Percentiles rank a stretch among this genome's conserved stretches.
phyloP scores from a whole-genome alignment of 2,888 invertebrate species.

The Drosophila fulvimacula region DNA sequence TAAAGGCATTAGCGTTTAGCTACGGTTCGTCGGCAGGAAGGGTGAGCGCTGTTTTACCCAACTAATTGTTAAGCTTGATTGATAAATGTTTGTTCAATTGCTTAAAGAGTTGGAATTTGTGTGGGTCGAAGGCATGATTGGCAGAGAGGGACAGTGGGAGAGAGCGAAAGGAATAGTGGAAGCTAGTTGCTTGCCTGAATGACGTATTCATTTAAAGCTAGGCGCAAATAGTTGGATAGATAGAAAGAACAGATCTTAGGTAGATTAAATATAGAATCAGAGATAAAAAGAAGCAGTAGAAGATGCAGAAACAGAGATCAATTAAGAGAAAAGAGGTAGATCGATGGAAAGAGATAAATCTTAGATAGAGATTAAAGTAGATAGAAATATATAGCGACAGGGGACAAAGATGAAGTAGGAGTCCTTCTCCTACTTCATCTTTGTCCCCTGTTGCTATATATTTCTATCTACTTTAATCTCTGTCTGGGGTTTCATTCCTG shows the following conservation, averaged over 20 bases:
- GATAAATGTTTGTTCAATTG: conserved; percentile 34
- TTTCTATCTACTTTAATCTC: too few species aligned
- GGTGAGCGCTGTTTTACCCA: neutral
- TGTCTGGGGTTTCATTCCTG: neutral
- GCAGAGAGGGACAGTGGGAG: neutral
- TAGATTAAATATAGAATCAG: neutral
- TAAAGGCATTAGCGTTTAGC: conserved; percentile 17
- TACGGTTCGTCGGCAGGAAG: neutral
- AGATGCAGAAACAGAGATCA: neutral
- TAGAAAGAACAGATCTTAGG: neutral
- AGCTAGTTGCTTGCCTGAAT: neutral
- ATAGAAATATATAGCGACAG: too few species aligned
- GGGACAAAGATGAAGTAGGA: neutral
- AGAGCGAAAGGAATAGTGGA: neutral
- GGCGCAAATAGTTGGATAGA: neutral
- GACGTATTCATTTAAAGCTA: neutral
- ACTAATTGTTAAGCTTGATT: conserved; percentile 46
- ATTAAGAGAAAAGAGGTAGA: neutral
- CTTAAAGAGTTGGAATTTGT: conserved; percentile 14
- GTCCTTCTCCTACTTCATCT: too few species aligned
- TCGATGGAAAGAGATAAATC: too few species aligned
- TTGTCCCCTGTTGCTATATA: too few species aligned
- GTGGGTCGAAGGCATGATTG: conserved; percentile 9
- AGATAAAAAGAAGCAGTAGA: neutral
- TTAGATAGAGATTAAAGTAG: too few species aligned